Evolutionary conservation across 1,140 invertebrate genomes (phyloP).

Genomic region (Eueides isabella): DNA sequence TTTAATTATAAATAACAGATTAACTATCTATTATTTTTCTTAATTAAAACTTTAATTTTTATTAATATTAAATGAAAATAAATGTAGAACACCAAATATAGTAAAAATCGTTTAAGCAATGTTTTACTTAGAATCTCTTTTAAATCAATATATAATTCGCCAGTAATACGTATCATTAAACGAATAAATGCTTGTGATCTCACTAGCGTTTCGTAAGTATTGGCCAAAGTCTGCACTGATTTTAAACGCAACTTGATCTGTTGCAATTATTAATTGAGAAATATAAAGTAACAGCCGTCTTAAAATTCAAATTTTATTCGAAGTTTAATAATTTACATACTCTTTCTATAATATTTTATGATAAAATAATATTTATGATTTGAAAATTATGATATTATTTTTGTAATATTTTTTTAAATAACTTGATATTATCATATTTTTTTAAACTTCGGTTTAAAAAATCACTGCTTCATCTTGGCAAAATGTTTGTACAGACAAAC

Average conservation of each 20-base stretch:
- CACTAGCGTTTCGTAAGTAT: constrained; percentile 2
- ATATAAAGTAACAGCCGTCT: neutral
- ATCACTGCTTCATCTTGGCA: no score
- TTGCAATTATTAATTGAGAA: constrained; percentile 14
- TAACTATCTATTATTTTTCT: no score
- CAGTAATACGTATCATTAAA: neutral
- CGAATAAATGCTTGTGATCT: neutral
- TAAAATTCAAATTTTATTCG: constrained; percentile 1
- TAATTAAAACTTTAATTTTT: no score
- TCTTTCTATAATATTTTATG: neutral
- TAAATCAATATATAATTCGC: neutral
- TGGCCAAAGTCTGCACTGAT: constrained; percentile 8
- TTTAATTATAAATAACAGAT: no score
- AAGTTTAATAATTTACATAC: neutral
- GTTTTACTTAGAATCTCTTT: neutral
- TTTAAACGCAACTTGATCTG: constrained; percentile 5
- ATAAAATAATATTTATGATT: no score
- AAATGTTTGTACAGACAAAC: no score
- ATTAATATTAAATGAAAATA: neutral
- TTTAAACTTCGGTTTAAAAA: no score
- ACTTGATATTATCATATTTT: no score
- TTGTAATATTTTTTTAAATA: no score
- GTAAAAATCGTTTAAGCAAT: neutral
- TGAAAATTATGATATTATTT: no score
- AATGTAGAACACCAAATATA: neutral